phyloP scores from a whole-genome alignment of 37 sponge, comb jelly and placozoan genomes.

The Halisarca cf. caerulea region DNA sequence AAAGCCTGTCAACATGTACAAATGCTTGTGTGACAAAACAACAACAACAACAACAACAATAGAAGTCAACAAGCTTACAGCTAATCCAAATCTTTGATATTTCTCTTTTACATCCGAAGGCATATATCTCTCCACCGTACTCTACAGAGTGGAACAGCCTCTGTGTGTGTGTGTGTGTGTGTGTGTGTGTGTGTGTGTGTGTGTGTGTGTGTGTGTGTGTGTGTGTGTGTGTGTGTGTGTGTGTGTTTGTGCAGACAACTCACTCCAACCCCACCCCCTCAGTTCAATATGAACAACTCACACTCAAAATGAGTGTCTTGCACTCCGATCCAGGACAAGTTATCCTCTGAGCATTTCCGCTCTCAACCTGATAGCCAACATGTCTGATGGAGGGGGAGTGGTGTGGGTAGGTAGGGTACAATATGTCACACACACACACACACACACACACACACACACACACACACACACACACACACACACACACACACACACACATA shows the following conservation, averaged over 20 bases:
- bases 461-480: no score
- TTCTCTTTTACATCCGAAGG: background rate
- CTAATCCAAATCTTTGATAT: slow-evolving; percentile 22
- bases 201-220: no score
- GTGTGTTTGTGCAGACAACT: no score
- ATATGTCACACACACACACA: no score
- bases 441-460: no score
- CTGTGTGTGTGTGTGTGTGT: background rate
- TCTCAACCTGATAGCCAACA: background rate
- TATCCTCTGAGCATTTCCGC: background rate
- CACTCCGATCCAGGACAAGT: background rate
- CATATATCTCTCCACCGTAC: slow-evolving; percentile 13
- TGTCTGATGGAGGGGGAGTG: background rate
- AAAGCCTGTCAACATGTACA: slow-evolving; percentile 36
- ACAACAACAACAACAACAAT: background rate
- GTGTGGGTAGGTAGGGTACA: no score
- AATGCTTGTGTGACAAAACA: background rate
- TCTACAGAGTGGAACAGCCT: background rate
- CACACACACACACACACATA: no score
- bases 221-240: no score
- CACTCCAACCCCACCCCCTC: no score
- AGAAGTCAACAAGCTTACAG: background rate
- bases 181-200: no score
- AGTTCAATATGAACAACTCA: background rate
- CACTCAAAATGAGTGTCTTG: background rate